A percentile compares a stretch with the other conserved stretches of the same genome.
These are phyloP conservation scores for Clostera curtula DNA, from an alignment of 2,888 invertebrate species.

Conservation along the genomic window DNA sequence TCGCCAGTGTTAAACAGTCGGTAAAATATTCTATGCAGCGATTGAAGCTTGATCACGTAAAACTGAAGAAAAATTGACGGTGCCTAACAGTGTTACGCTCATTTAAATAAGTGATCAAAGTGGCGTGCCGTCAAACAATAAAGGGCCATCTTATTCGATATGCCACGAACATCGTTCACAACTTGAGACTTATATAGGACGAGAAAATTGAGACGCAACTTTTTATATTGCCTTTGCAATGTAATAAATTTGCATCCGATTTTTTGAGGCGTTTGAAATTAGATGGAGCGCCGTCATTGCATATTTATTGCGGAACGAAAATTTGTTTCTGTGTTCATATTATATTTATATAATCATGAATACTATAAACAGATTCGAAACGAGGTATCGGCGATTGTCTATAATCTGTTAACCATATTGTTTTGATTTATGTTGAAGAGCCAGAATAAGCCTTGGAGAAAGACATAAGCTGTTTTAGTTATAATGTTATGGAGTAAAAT, in stretches of 20 bases:
- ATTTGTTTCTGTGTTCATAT: no score
- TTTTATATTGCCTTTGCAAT: constrained; percentile 30
- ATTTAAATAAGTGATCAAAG: constrained; percentile 66
- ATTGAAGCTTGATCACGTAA: constrained; percentile 36
- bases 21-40: constrained; percentile 24
- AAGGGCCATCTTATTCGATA: constrained; percentile 46
- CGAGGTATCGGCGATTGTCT: no score
- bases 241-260: constrained; percentile 10
- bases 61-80: constrained; percentile 52
- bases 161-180: constrained; percentile 45
- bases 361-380: no score
- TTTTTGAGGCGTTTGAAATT: not conserved
- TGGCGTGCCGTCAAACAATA: constrained; percentile 51
- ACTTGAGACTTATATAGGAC: constrained; percentile 38
- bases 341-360: no score
- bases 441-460: no score
- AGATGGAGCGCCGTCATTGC: not conserved
- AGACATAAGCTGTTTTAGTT: no score
- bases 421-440: no score
- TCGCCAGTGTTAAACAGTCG: constrained; percentile 27
- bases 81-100: constrained; percentile 50
- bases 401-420: no score
- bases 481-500: no score
- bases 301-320: no score
- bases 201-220: constrained; percentile 34